Percentiles rank a stretch among this genome's conserved stretches.
These are phyloP conservation scores for Aelia acuminata DNA, from an alignment of 2,888 invertebrate species.

Conservation along the genomic window DNA sequence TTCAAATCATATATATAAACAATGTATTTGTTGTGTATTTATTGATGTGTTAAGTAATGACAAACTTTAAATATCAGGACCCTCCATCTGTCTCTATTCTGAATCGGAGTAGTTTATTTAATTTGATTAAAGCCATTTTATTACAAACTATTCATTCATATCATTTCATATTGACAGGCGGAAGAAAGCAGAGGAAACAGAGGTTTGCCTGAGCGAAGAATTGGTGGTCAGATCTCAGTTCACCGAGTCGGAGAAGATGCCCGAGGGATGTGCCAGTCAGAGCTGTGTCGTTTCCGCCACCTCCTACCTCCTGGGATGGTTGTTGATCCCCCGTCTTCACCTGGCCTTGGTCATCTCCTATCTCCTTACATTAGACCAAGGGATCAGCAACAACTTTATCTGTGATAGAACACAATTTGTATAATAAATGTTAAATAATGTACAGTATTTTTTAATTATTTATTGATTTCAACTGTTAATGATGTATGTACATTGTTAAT, in stretches of 20 bases:
- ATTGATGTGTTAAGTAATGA: not conserved
- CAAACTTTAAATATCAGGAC: not conserved
- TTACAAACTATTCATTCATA: not conserved
- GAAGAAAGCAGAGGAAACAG: constrained; percentile 12
- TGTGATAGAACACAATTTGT: not conserved
- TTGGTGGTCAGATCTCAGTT: constrained; percentile 73
- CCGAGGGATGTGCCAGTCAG: constrained; percentile 72
- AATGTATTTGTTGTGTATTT: not conserved
- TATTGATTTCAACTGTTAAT: not conserved
- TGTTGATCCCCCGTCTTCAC: constrained; percentile 36
- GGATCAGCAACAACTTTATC: constrained; percentile 43
- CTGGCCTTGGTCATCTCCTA: constrained; percentile 1
- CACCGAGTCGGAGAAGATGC: constrained; percentile 75
- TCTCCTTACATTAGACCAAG: constrained; percentile 41
- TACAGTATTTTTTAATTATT: not conserved
- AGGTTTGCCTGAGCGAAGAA: constrained; percentile 62
- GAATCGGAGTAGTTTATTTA: not conserved
- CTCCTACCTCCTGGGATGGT: constrained; percentile 64
- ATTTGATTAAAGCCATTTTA: not conserved
- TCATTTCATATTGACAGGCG: not conserved
- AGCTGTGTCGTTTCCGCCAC: constrained; percentile 71
- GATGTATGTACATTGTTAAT: not conserved
- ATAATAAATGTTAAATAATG: not conserved
- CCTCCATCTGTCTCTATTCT: not conserved
- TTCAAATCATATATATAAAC: too few relatives aligned